phyloP scores from a whole-genome alignment of 2,113 vertebrate genomes.

The Porphyrio hochstetteri region DNA sequence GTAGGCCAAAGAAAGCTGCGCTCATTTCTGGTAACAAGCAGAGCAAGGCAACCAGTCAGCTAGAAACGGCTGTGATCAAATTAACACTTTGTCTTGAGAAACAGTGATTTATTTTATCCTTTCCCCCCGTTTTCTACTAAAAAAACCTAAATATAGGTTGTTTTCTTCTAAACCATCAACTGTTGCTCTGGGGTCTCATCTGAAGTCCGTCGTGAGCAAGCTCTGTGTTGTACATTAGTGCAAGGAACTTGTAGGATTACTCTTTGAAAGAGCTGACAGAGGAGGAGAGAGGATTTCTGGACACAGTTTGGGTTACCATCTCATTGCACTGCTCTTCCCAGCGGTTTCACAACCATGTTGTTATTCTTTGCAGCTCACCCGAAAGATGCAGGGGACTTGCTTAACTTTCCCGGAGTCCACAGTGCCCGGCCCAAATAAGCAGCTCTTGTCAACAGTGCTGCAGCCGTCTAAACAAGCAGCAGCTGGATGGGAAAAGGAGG shows the following conservation, averaged over 20 bases:
- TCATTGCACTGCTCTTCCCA: not conserved
- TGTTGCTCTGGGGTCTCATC: not conserved
- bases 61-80: slow-evolving; percentile 30
- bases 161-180: not conserved
- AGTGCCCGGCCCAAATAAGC: slow-evolving; percentile 21
- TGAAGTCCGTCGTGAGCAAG: not conserved
- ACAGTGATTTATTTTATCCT: not conserved
- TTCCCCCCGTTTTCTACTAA: not conserved
- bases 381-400: not conserved
- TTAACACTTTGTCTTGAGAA: not conserved
- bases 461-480: slow-evolving; percentile 64
- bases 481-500: slow-evolving; percentile 82
- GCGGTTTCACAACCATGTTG: not conserved
- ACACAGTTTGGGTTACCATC: accelerated
- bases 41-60: slow-evolving; percentile 40
- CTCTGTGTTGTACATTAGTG: accelerated
- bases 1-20: slow-evolving; percentile 2
- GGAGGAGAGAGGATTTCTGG: not conserved
- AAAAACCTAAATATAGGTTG: not conserved
- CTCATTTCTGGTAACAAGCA: slow-evolving; percentile 37
- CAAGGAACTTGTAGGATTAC: accelerated
- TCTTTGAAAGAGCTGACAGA: not conserved
- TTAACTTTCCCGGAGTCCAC: slow-evolving; percentile 3
- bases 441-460: slow-evolving; percentile 55
- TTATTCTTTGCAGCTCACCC: not conserved